phyloP scores from a whole-genome alignment of 2,797 vertebrate genomes.

The Oreonectes daqikongensis region DNA sequence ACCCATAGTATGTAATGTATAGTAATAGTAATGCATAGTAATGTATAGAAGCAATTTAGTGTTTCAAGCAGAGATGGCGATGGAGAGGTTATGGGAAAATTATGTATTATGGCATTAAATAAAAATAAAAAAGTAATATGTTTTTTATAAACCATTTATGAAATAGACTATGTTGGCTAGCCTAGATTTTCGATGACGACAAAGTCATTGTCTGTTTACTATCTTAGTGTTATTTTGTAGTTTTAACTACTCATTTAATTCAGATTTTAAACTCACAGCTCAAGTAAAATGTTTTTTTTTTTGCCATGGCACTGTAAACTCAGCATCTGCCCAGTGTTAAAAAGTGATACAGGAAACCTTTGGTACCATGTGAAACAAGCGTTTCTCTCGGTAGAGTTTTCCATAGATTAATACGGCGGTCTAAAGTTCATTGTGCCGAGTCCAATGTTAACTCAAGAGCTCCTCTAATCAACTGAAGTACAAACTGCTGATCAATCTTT shows the following conservation, averaged over 20 bases:
- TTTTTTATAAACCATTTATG: no score
- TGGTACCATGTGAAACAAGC: background rate
- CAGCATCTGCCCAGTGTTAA: background rate
- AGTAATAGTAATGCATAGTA: no score
- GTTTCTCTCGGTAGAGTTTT: constrained; percentile 13
- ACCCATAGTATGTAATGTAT: no score
- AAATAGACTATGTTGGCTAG: no score
- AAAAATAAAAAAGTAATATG: no score
- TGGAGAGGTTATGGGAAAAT: no score
- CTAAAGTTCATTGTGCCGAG: constrained; percentile 36
- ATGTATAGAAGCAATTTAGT: no score
- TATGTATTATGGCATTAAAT: no score
- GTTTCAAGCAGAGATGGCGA: no score
- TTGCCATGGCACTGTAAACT: background rate
- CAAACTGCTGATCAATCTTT: constrained; percentile 58
- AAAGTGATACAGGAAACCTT: no score
- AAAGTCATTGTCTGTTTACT: background rate
- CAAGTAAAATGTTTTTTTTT: background rate
- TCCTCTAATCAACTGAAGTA: constrained; percentile 51
- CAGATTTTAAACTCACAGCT: no score
- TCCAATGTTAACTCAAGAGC: constrained; percentile 54
- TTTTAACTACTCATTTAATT: constrained; percentile 10
- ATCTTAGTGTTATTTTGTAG: background rate
- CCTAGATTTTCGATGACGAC: no score
- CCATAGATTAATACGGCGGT: constrained; percentile 22